These are phyloP conservation scores for Phalacrocorax carbo DNA, from an alignment of 2,113 vertebrate genomes.

Conservation along the genomic window DNA sequence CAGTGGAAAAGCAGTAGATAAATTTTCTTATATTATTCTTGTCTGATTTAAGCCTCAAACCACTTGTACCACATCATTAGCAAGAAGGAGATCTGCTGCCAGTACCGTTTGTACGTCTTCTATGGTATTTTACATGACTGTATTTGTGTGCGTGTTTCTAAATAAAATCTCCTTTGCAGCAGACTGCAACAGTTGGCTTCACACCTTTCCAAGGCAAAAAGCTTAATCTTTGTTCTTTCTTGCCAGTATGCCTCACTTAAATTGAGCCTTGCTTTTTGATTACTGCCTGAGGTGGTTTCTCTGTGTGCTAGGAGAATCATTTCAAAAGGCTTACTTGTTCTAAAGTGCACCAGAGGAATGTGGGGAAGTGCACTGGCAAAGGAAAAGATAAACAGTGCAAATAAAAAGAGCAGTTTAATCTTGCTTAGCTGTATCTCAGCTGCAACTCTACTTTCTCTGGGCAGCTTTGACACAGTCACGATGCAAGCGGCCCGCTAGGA, in stretches of 20 bases:
- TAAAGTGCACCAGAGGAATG: constrained; percentile 11
- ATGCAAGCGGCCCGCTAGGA: not conserved
- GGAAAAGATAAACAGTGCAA: constrained; percentile 27
- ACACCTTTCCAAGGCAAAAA: constrained; percentile 18
- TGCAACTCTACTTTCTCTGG: constrained; percentile 5
- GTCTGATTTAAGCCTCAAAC: not conserved
- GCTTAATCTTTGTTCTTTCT: constrained; percentile 39
- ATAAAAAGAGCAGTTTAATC: constrained; percentile 23
- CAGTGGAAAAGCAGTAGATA: not conserved
- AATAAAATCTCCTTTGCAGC: not conserved
- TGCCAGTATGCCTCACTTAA: not conserved
- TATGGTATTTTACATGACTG: not conserved
- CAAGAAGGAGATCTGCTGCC: not conserved
- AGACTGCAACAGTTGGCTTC: not conserved
- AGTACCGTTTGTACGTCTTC: not conserved
- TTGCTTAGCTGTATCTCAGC: constrained; percentile 13
- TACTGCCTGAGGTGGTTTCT: constrained; percentile 1
- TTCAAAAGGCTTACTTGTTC: constrained; percentile 34
- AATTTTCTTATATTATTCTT: not conserved
- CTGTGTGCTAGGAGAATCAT: not conserved
- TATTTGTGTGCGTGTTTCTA: not conserved
- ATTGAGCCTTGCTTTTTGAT: constrained; percentile 3
- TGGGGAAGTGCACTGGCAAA: not conserved
- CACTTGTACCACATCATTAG: not conserved
- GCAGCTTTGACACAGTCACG: not conserved